These are phyloP conservation scores for Chrysoperla carnea DNA, from an alignment of 1,140 invertebrate species.

Conservation along the genomic window DNA sequence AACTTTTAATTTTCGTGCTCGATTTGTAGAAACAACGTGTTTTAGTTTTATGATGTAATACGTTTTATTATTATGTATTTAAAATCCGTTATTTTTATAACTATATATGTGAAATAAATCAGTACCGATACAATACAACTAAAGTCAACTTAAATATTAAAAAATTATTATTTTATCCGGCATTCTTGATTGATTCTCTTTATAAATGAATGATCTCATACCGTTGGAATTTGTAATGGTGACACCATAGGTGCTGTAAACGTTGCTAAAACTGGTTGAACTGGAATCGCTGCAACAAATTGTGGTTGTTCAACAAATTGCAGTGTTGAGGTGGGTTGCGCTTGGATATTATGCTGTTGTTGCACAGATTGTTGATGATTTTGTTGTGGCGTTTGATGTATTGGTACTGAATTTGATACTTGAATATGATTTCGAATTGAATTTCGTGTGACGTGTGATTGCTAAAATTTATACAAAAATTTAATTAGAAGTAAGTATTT, in stretches of 20 bases:
- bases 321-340: slow-evolving; percentile 14
- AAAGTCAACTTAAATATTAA: too few species aligned
- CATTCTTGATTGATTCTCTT: too few species aligned
- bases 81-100: too few species aligned
- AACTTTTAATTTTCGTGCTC: too few species aligned
- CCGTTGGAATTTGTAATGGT: slow-evolving; percentile 12
- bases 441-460: too few species aligned
- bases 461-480: slow-evolving; percentile 2
- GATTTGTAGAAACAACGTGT: too few species aligned
- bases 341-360: background rate
- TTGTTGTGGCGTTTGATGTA: slow-evolving; percentile 13
- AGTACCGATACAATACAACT: too few species aligned
- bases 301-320: slow-evolving; percentile 33
- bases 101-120: too few species aligned
- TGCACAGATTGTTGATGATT: background rate
- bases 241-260: slow-evolving; percentile 21
- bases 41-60: too few species aligned
- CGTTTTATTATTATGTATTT: too few species aligned
- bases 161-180: too few species aligned
- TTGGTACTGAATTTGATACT: slow-evolving; percentile 11
- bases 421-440: slow-evolving; percentile 4
- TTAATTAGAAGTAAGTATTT: background rate
- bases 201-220: background rate
- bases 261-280: slow-evolving; percentile 33
- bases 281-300: slow-evolving; percentile 39